Conservation (phyloP, 2,113 vertebrate species). For the Hemiprocne comata region DNA sequence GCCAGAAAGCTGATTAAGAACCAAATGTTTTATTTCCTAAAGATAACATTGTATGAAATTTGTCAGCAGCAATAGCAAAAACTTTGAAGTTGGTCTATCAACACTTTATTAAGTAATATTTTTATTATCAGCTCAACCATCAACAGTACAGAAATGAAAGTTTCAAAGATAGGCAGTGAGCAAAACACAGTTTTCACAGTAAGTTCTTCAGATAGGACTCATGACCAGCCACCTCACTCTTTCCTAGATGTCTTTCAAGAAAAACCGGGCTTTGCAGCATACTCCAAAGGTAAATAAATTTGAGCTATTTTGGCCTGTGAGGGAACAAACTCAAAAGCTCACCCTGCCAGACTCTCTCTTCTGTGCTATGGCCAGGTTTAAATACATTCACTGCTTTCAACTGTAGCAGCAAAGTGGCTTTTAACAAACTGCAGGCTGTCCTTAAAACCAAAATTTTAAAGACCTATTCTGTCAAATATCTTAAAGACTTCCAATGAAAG, state of each 20-base stretch:
- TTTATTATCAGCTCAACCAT: not conserved
- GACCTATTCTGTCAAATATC: not conserved
- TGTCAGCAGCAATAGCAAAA: not conserved
- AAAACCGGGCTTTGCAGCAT: not conserved
- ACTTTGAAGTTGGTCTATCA: not conserved
- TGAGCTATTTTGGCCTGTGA: not conserved
- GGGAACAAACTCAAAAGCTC: not conserved
- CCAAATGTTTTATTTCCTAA: not conserved
- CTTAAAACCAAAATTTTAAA: not conserved
- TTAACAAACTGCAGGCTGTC: not conserved
- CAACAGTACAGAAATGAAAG: not conserved
- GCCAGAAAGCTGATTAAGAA: not conserved
- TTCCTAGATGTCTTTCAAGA: not conserved
- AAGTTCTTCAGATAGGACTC: not conserved
- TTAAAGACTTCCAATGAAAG: not conserved
- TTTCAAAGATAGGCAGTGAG: not conserved
- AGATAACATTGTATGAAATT: not conserved
- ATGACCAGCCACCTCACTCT: not conserved
- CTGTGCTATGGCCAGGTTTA: not conserved
- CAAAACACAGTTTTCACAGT: not conserved
- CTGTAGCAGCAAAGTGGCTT: not conserved
- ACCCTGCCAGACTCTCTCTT: not conserved
- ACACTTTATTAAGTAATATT: not conserved
- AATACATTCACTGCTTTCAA: not conserved
- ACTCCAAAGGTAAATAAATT: not conserved